These are phyloP conservation scores for Mobula birostris DNA, from an alignment of 2,113 vertebrate genomes.

Conservation along the genomic window DNA sequence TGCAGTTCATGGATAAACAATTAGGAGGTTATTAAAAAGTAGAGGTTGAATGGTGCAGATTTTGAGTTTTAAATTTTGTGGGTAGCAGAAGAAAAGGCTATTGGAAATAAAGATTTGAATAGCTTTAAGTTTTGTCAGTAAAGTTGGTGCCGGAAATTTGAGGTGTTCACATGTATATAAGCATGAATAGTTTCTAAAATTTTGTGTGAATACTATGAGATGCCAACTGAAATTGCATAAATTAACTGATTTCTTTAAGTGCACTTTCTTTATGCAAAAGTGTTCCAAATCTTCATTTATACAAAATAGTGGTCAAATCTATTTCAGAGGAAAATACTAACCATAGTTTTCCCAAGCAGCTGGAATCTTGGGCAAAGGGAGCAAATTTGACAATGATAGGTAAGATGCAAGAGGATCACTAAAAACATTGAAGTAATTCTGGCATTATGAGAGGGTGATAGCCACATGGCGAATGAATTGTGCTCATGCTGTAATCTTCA, in stretches of 20 bases:
- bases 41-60: not conserved
- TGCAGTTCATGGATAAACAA: not conserved
- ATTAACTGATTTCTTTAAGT: not conserved
- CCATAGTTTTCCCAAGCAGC: not conserved
- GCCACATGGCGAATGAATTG: not conserved
- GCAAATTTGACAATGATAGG: not conserved
- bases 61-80: not conserved
- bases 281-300: not conserved
- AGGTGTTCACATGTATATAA: not conserved
- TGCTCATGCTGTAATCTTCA: not conserved
- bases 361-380: not conserved
- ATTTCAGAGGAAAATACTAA: not conserved
- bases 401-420: not conserved
- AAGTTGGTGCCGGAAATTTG: not conserved
- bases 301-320: not conserved
- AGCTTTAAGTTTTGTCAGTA: not conserved
- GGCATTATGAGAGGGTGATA: not conserved
- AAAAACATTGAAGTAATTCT: not conserved
- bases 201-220: not conserved
- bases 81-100: not conserved
- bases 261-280: not conserved
- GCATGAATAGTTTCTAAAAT: not conserved
- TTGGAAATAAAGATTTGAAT: not conserved
- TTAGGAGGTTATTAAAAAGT: not conserved
- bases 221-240: not conserved